Evolutionary conservation across 2,113 vertebrate genomes (phyloP), one percentile per base, ranked within the genome.

Genomic region (Peromyscus leucopus): DNA sequence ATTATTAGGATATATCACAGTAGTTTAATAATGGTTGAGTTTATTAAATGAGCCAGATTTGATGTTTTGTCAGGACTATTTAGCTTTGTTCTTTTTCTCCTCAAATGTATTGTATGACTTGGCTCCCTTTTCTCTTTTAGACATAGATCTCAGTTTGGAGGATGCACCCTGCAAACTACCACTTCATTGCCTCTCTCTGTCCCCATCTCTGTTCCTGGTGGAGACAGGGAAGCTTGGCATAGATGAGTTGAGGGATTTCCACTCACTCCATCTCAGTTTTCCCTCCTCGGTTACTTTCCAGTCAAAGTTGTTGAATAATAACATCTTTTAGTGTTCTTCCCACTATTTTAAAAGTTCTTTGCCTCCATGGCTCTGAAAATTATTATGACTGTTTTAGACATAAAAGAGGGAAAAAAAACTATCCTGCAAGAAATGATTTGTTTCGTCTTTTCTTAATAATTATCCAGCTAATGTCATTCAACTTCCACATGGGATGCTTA

Each of bases 311-410:
- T 12, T 89, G 65, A 94, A 59, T 65, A 83, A 92, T 71, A 91
- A 85, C 12, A 55, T 91, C 71, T 39, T 42, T 91, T 94, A 19
- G 31, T 71, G 19, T 83, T 72, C 13, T 74, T 46, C 31, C 6
- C 31, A 75, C 61, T 95, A 75, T 55, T 28, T 95, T 93, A 90
- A 96, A 89, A 79, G 15, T 84, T 28, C 55, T 72, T 89, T 11
- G 2, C 13, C 22, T 55, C 55, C 51, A 65, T 11, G 17, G 9
- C 28, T 55, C 24, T n/a, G 36, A 82, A 80, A 95, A 90, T 82
- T 63, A 13, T 65, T 80, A 26, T 4, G 1, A 26, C 26, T 82
- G 3, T 36, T 51, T 87, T 51, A 71, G 42, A 33, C 15, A 65
- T 36, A 90, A n/a, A 86, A 82, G 69, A 85, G 46, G 86, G 72